Percentiles rank a stretch among this genome's conserved stretches.
These are phyloP conservation scores for Chloroceryle inda DNA, from an alignment of 2,797 vertebrate species.

Conservation along the genomic window DNA sequence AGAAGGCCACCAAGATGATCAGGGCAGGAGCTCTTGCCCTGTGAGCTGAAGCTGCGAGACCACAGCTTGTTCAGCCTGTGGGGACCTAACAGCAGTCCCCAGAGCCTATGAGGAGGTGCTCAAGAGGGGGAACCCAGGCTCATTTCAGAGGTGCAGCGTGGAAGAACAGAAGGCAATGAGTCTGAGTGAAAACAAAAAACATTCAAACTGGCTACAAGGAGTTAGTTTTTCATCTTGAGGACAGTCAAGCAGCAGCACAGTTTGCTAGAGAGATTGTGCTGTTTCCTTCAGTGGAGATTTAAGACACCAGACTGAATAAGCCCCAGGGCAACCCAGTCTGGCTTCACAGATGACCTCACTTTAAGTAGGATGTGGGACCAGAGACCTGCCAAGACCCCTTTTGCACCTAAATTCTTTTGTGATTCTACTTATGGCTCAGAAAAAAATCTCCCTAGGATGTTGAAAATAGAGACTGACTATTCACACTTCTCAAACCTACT, in stretches of 20 bases:
- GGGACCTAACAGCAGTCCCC: not conserved
- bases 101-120: accelerated
- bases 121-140: not conserved
- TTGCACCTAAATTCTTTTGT: not conserved
- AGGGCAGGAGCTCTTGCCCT: not conserved
- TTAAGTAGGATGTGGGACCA: not conserved
- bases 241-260: not conserved
- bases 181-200: not conserved
- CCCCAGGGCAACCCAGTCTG: not conserved
- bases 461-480: not conserved
- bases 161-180: not conserved
- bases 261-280: not conserved
- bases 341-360: not conserved
- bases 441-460: not conserved
- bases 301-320: not conserved
- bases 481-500: not conserved
- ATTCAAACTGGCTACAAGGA: not conserved
- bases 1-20: not conserved
- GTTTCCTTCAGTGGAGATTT: not conserved
- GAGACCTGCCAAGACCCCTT: not conserved
- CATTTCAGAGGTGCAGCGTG: not conserved
- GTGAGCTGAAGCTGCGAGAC: not conserved
- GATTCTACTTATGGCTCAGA: not conserved
- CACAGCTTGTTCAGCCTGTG: not conserved
- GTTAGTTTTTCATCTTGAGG: not conserved